A percentile compares a stretch with the other conserved stretches of the same genome.
Evolutionary conservation across 2,888 invertebrate species (phyloP).

Genomic region (Falcaria lacertinaria): DNA sequence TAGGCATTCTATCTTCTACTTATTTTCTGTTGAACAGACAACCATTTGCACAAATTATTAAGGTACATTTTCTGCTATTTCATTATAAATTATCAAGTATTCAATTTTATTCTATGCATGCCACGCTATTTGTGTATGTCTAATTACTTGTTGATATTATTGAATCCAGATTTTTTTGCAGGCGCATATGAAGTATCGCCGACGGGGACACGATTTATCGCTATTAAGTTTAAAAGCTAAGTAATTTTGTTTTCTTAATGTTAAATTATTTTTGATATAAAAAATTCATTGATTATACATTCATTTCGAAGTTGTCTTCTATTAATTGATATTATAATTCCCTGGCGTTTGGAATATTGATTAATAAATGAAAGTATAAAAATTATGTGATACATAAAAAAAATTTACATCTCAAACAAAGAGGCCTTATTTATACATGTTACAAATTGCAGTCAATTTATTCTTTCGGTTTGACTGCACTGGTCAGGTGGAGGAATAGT

Average conservation of each 20-base stretch:
- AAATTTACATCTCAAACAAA: constrained; percentile 6
- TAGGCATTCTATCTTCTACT: constrained; percentile 84
- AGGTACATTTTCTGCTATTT: constrained; percentile 50
- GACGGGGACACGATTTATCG: constrained; percentile 70
- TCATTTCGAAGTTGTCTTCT: too few relatives aligned
- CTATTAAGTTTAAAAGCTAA: constrained; percentile 27
- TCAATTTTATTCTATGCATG: too few relatives aligned
- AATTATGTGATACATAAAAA: too few relatives aligned
- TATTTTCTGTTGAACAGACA: constrained; percentile 87
- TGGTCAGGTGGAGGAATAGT: constrained; percentile 82
- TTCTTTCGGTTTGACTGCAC: constrained; percentile 68
- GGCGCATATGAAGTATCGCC: constrained; percentile 87
- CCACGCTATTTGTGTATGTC: too few relatives aligned
- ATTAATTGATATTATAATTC: background rate
- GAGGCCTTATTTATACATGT: background rate
- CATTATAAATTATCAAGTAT: background rate
- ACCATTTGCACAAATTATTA: constrained; percentile 85
- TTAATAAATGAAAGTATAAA: too few relatives aligned
- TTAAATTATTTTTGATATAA: too few relatives aligned
- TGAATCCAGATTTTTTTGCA: constrained; percentile 60
- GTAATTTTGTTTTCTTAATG: too few relatives aligned
- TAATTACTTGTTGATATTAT: too few relatives aligned
- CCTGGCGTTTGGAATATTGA: background rate
- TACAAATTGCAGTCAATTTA: constrained; percentile 15
- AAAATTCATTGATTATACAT: too few relatives aligned